A percentile compares a stretch with the other conserved stretches of the same genome.
phyloP scores from a whole-genome alignment of 2,113 vertebrate genomes.

The Spermophilus dauricus region DNA sequence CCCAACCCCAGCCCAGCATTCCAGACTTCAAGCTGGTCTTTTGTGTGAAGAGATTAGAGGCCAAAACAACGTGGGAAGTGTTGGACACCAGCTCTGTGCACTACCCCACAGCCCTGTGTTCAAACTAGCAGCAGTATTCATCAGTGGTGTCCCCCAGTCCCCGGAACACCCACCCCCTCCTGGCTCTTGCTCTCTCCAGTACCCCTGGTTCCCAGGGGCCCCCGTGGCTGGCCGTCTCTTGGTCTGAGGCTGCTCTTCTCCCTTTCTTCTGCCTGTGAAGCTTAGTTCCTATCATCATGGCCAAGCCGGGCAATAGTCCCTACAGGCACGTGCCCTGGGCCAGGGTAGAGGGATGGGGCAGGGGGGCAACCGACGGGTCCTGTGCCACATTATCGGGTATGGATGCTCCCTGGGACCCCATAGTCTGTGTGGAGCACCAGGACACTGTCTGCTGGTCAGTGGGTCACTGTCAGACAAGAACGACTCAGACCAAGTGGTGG shows the following conservation, averaged over 20 bases:
- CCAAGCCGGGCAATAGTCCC: background rate
- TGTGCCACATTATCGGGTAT: fast-evolving
- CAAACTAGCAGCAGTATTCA: fast-evolving
- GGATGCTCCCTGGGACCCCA: background rate
- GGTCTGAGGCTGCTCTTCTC: background rate
- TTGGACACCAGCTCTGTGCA: background rate
- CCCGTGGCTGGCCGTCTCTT: background rate
- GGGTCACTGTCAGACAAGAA: background rate
- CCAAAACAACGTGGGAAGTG: background rate
- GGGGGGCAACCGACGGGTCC: background rate
- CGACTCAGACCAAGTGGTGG: too few relatives aligned
- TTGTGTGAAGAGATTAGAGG: background rate
- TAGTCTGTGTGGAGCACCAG: background rate
- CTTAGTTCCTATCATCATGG: fast-evolving
- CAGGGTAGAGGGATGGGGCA: background rate
- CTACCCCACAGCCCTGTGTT: background rate
- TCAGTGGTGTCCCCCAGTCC: too few relatives aligned
- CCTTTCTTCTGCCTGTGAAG: background rate
- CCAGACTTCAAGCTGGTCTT: too few relatives aligned
- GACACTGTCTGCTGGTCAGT: background rate
- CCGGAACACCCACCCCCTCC: too few relatives aligned
- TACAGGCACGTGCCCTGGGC: fast-evolving
- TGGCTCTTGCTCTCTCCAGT: background rate
- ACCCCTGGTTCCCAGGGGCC: background rate
- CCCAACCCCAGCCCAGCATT: fast-evolving